Percentiles rank a stretch among this genome's conserved stretches.
These are phyloP conservation scores for Rhineura floridana DNA, from an alignment of 2,113 vertebrate genomes.

Conservation along the genomic window DNA sequence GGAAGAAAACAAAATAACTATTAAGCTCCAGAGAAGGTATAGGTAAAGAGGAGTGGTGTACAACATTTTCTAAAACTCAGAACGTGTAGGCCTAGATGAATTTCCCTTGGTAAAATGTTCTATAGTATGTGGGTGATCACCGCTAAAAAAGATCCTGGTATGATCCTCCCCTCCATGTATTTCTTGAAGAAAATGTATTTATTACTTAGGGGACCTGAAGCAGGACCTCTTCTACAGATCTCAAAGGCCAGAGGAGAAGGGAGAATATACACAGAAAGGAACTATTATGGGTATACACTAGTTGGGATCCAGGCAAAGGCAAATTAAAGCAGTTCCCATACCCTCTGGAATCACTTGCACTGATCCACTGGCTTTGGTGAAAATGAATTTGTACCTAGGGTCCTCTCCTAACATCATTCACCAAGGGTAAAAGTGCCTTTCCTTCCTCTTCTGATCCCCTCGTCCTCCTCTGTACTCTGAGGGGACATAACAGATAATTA, in stretches of 20 bases:
- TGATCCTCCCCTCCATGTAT: background rate
- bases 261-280: background rate
- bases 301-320: background rate
- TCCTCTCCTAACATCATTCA: background rate
- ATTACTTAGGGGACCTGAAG: background rate
- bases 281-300: background rate
- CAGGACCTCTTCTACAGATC: background rate
- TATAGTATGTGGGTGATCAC: background rate
- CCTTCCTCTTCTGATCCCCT: background rate
- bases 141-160: background rate
- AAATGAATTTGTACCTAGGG: background rate
- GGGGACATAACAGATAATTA: background rate
- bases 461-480: too few species aligned
- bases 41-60: background rate
- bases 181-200: background rate
- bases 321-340: background rate
- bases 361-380: background rate
- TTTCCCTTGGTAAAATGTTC: background rate
- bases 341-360: too few species aligned
- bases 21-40: background rate
- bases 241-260: background rate
- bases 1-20: background rate
- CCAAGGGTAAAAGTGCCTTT: background rate
- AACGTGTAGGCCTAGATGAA: background rate
- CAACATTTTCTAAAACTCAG: background rate